A percentile compares a stretch with the other conserved stretches of the same genome.
phyloP scores from a whole-genome alignment of 2,888 invertebrate species.

The Drosophila helvetica region DNA sequence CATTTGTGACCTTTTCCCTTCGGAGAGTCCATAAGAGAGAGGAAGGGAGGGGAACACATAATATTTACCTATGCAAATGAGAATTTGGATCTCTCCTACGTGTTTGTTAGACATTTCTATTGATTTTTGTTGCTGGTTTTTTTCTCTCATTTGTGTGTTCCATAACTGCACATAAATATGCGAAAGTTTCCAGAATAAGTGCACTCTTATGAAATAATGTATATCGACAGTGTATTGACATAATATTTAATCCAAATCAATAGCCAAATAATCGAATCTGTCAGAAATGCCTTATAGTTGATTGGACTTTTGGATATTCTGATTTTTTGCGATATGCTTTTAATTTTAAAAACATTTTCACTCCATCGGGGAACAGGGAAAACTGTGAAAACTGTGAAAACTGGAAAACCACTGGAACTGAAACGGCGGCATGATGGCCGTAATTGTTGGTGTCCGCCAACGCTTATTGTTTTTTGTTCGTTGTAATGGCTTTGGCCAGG shows the following conservation, averaged over 20 bases:
- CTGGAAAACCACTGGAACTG: background rate
- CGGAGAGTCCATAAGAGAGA: background rate
- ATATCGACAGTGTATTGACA: too few species aligned
- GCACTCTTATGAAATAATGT: background rate
- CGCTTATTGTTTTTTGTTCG: slow-evolving; percentile 23
- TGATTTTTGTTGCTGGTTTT: slow-evolving; percentile 16
- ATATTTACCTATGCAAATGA: slow-evolving; percentile 57
- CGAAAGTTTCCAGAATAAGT: background rate
- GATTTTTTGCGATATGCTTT: background rate
- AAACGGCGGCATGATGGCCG: slow-evolving; percentile 18
- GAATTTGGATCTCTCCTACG: slow-evolving; percentile 32
- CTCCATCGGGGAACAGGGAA: background rate
- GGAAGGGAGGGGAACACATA: slow-evolving; percentile 20
- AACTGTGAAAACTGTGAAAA: background rate
- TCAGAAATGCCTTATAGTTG: background rate
- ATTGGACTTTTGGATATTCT: background rate
- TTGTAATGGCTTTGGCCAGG: slow-evolving; percentile 38
- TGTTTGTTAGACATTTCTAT: slow-evolving; percentile 11
- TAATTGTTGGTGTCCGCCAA: slow-evolving; percentile 32
- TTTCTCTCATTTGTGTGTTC: background rate
- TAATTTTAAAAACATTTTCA: background rate
- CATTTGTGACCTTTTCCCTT: slow-evolving; percentile 50
- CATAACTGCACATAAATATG: background rate
- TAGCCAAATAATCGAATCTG: background rate
- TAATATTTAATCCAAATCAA: background rate